phyloP scores from a whole-genome alignment of 53 echinoderm and acorn worm species.

The Hippasteria phrygiana region DNA sequence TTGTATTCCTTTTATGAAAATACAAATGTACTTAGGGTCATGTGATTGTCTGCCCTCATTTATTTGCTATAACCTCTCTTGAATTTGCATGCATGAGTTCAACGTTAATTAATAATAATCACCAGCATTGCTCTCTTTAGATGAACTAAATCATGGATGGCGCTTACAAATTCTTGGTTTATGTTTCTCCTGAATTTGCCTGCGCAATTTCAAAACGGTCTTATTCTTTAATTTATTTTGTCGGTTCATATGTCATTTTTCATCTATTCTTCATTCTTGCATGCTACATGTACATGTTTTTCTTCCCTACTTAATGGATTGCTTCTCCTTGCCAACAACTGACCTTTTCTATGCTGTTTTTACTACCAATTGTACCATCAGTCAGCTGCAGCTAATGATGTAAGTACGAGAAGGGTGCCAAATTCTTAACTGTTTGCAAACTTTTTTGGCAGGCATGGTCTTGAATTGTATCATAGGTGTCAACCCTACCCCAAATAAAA shows the following conservation, averaged over 20 bases:
- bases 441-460: neutral
- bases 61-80: no score
- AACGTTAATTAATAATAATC: neutral
- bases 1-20: no score
- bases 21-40: no score
- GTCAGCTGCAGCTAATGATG: neutral
- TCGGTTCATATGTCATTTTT: neutral
- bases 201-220: neutral
- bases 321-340: neutral
- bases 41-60: no score
- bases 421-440: neutral
- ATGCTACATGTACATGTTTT: neutral
- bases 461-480: no score
- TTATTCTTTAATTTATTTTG: neutral
- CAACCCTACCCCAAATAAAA: no score
- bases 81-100: no score
- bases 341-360: neutral
- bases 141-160: no score
- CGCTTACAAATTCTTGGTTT: no score
- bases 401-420: slow-evolving; percentile 2
- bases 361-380: neutral
- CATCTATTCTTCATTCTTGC: neutral
- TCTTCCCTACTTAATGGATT: neutral
- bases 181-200: neutral
- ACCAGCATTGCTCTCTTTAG: neutral